These are phyloP conservation scores for Drosophila emarginata DNA, from an alignment of 2,888 invertebrate genomes.

Conservation along the genomic window DNA sequence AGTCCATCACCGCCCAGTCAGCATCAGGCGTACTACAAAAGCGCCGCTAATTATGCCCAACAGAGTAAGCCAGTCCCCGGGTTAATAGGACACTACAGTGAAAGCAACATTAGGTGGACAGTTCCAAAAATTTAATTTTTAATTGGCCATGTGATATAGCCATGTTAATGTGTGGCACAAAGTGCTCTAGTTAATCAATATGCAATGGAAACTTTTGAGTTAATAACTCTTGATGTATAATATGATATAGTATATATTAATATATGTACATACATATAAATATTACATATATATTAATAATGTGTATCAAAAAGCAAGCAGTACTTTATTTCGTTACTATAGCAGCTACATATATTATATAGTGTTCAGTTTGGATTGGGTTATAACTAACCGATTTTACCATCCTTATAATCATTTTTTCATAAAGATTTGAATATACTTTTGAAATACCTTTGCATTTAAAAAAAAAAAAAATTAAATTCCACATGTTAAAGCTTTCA, in stretches of 20 bases:
- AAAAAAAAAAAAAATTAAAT: too few relatives aligned
- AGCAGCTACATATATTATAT: too few relatives aligned
- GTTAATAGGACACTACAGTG: slow-evolving; percentile 21
- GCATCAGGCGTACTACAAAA: slow-evolving; percentile 81
- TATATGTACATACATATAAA: too few relatives aligned
- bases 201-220: background rate
- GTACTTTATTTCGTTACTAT: too few relatives aligned
- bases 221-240: too few relatives aligned
- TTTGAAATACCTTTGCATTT: too few relatives aligned
- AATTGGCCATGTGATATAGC: background rate
- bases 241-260: too few relatives aligned
- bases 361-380: too few relatives aligned
- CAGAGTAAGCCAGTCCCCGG: slow-evolving; percentile 76
- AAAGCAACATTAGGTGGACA: slow-evolving; percentile 21
- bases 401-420: too few relatives aligned
- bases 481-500: slow-evolving; percentile 20
- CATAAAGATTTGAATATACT: background rate
- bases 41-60: slow-evolving; percentile 74
- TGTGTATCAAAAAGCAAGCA: too few relatives aligned
- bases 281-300: too few relatives aligned
- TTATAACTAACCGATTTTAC: too few relatives aligned
- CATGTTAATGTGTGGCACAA: background rate
- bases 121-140: background rate
- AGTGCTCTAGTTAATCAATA: background rate
- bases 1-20: slow-evolving; percentile 85